A percentile compares a stretch with the other conserved stretches of the same genome.
Evolutionary conservation across 2,113 vertebrate genomes (phyloP).

Genomic region (Potamarius usumacintae): DNA sequence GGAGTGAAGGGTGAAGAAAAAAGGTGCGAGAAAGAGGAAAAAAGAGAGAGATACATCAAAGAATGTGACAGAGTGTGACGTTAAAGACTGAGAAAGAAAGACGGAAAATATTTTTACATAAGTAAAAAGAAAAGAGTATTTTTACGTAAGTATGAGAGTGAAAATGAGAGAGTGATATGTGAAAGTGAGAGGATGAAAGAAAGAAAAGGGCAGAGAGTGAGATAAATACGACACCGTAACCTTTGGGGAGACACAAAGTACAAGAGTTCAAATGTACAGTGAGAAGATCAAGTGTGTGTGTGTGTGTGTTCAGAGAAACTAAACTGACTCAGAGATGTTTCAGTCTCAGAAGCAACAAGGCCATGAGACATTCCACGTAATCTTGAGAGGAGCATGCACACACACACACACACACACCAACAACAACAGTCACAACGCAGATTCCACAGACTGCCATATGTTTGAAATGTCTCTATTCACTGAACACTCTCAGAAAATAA

Average conservation of each 20-base stretch:
- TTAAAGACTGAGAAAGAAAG: background rate
- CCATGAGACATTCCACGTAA: constrained; percentile 55
- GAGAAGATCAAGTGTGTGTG: background rate
- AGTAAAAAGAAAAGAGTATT: no score
- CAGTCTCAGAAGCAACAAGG: constrained; percentile 56
- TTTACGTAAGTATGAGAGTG: background rate
- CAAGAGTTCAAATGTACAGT: background rate
- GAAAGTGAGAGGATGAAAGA: background rate
- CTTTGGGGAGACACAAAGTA: background rate
- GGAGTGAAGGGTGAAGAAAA: background rate
- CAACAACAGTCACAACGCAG: background rate
- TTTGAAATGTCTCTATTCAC: background rate
- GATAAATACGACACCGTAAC: background rate
- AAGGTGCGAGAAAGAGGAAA: background rate
- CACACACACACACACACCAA: background rate
- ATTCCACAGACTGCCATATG: background rate
- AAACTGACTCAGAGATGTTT: background rate
- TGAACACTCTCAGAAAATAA: no score
- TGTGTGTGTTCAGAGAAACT: background rate
- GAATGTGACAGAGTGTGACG: background rate
- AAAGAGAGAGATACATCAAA: background rate
- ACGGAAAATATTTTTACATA: background rate
- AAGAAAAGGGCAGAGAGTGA: background rate
- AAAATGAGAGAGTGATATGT: background rate
- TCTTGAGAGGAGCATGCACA: constrained; percentile 32